Conservation (phyloP, 2,113 vertebrate species). For the Bubo blakistoni region DNA sequence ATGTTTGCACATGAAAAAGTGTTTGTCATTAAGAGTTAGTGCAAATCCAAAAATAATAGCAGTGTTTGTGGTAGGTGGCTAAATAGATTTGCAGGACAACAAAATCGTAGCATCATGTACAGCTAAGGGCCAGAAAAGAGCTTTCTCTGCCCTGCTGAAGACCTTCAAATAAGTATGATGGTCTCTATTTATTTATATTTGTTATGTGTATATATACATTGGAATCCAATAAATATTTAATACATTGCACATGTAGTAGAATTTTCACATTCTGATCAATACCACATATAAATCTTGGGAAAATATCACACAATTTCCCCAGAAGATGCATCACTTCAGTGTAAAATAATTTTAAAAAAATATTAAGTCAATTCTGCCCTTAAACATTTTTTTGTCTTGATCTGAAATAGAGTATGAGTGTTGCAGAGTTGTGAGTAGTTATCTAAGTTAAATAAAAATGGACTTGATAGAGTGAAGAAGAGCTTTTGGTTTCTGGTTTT, state of each 20-base stretch:
- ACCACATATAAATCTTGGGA: not conserved
- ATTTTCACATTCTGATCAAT: not conserved
- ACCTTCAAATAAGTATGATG: not conserved
- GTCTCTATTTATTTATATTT: not conserved
- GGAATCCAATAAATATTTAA: not conserved
- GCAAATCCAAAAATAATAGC: not conserved
- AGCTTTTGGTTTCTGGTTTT: not conserved
- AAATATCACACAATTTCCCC: not conserved
- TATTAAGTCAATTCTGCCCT: not conserved
- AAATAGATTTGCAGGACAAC: not conserved
- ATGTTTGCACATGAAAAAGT: not conserved
- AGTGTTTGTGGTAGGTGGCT: not conserved
- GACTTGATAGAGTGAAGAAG: not conserved
- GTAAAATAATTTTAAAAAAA: not conserved
- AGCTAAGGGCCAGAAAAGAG: not conserved
- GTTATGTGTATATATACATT: too few relatives aligned
- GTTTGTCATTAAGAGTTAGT: not conserved
- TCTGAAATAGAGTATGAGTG: not conserved
- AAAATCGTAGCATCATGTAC: not conserved
- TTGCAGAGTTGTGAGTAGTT: not conserved
- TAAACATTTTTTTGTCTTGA: not conserved
- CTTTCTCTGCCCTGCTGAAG: not conserved
- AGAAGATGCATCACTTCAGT: not conserved
- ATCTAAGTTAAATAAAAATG: not conserved
- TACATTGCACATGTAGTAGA: not conserved